These are phyloP conservation scores for Protosalanx chinensis DNA, from an alignment of 2,797 vertebrate species.

Conservation along the genomic window DNA sequence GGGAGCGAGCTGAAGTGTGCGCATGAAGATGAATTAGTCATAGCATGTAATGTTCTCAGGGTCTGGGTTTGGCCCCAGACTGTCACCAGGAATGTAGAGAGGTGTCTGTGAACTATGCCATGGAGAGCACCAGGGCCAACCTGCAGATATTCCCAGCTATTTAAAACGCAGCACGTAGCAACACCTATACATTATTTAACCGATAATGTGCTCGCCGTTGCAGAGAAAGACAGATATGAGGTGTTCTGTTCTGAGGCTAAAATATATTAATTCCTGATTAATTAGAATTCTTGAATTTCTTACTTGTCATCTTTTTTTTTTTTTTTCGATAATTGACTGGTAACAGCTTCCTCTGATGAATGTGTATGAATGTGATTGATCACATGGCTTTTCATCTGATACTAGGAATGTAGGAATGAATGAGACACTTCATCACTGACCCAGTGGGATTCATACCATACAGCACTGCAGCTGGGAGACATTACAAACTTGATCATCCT, in stretches of 20 bases:
- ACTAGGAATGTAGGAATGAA: too few species aligned
- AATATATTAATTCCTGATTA: background rate
- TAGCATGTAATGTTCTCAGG: constrained; percentile 7
- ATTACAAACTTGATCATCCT: background rate
- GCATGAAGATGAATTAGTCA: constrained; percentile 26
- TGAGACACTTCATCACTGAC: too few species aligned
- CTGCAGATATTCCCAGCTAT: constrained; percentile 7
- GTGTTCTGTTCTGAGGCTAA: background rate
- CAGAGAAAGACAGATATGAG: background rate
- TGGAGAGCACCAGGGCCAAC: background rate
- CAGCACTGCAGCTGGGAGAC: too few species aligned
- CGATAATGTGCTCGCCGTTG: background rate
- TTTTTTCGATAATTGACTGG: background rate
- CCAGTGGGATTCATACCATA: too few species aligned
- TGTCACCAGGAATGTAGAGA: constrained; percentile 20
- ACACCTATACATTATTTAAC: constrained; percentile 23
- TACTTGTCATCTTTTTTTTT: background rate
- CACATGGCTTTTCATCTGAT: too few species aligned
- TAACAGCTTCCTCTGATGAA: too few species aligned
- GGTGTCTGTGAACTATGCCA: background rate
- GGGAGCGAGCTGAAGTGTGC: background rate
- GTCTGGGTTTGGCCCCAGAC: constrained; percentile 18
- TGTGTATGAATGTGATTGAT: too few species aligned
- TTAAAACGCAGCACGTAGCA: constrained; percentile 20
- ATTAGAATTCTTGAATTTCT: background rate